Evolutionary conservation across 2,113 vertebrate species (phyloP).

Genomic region (Balaeniceps rex): DNA sequence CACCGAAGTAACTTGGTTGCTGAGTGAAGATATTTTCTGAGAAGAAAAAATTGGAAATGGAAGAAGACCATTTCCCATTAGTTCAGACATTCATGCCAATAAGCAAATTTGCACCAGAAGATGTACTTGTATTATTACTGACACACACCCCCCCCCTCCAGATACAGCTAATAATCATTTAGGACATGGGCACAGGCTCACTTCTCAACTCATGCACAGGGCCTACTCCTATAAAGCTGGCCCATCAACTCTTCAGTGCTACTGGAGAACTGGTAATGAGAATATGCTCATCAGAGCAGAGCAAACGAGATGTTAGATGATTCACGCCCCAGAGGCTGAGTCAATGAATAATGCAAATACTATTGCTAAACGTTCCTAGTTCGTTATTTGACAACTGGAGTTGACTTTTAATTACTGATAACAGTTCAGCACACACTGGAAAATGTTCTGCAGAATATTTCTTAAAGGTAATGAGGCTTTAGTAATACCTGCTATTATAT

Average conservation of each 20-base stretch:
- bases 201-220: background rate
- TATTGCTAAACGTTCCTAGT: background rate
- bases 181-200: background rate
- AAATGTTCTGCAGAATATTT: slow-evolving; percentile 29
- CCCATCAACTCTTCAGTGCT: background rate
- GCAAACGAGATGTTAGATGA: background rate
- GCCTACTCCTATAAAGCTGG: background rate
- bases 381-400: slow-evolving; percentile 39
- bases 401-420: slow-evolving; percentile 62
- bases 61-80: background rate
- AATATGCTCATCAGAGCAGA: background rate
- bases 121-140: background rate
- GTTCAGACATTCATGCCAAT: background rate
- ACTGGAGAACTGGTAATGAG: background rate
- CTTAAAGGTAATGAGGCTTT: slow-evolving; percentile 48
- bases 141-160: background rate
- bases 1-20: slow-evolving; percentile 90
- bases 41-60: slow-evolving; percentile 23
- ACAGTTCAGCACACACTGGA: slow-evolving; percentile 10
- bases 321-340: background rate
- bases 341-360: slow-evolving; percentile 53
- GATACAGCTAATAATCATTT: accelerated
- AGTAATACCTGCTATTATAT: slow-evolving; percentile 47
- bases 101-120: background rate
- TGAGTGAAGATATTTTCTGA: slow-evolving; percentile 93